These are phyloP conservation scores for Parauchenoglanis punctatus DNA, from an alignment of 2,797 vertebrate species.

Conservation along the genomic window DNA sequence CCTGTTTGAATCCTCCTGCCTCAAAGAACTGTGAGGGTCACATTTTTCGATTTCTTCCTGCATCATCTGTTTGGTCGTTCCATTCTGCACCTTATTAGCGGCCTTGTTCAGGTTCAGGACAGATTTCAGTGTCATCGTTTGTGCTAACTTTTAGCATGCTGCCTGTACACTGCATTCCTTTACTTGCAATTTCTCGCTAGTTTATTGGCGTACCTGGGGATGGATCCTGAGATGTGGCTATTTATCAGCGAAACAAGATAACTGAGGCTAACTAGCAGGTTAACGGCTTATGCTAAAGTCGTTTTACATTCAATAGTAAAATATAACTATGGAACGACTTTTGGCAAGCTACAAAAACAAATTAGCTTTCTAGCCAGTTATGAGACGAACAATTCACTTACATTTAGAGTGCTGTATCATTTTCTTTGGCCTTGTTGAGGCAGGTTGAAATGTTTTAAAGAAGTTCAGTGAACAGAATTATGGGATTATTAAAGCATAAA, in stretches of 20 bases:
- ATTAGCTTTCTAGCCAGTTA: background rate
- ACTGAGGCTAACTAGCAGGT: background rate
- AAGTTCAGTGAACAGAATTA: background rate
- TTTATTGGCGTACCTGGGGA: background rate
- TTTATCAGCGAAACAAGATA: background rate
- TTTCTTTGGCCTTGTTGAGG: too few species aligned
- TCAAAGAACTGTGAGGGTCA: slow-evolving; percentile 12
- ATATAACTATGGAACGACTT: background rate
- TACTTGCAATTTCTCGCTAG: background rate
- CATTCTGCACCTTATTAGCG: background rate
- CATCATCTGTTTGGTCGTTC: background rate
- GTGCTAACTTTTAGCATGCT: background rate
- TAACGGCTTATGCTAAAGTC: background rate
- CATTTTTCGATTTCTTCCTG: slow-evolving; percentile 13
- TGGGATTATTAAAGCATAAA: background rate
- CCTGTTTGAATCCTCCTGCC: slow-evolving; percentile 33
- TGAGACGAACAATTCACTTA: background rate
- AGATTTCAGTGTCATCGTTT: background rate
- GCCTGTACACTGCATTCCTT: too few species aligned
- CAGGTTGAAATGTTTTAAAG: background rate
- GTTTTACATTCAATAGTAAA: background rate
- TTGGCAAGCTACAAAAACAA: background rate
- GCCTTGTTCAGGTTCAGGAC: background rate
- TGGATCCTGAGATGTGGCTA: background rate
- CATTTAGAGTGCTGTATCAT: background rate